phyloP scores from a whole-genome alignment of 35 echinoderm and acorn worm genomes.

The Eucidaris tribuloides region DNA sequence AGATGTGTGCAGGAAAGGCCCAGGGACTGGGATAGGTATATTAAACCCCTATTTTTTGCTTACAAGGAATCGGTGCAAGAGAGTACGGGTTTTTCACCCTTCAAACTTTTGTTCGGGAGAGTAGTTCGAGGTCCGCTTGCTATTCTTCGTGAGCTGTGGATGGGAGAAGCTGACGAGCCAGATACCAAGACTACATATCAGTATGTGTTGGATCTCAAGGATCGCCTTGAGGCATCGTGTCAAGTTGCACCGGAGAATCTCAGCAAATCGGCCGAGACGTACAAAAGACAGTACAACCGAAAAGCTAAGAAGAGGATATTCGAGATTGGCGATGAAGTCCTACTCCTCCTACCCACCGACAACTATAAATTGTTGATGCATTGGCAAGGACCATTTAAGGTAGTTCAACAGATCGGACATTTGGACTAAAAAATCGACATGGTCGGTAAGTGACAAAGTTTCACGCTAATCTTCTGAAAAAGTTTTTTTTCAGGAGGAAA shows the following conservation, averaged over 20 bases:
- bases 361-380: slow-evolving; percentile 41
- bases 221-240: slow-evolving; percentile 12
- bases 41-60: slow-evolving; percentile 11
- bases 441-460: not conserved
- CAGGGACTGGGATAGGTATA: slow-evolving; percentile 30
- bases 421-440: slow-evolving; percentile 24
- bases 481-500: slow-evolving; percentile 11
- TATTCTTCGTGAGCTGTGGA: slow-evolving; percentile 6
- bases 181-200: slow-evolving; percentile 1
- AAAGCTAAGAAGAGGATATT: slow-evolving; percentile 29
- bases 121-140: not conserved
- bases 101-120: not conserved
- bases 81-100: slow-evolving; percentile 21
- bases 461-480: slow-evolving; percentile 35
- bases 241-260: slow-evolving; percentile 17
- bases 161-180: not conserved
- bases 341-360: slow-evolving; percentile 32
- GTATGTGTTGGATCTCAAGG: not conserved
- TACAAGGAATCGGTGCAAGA: slow-evolving; percentile 29
- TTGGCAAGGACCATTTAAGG: slow-evolving; percentile 49
- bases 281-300: slow-evolving; percentile 34
- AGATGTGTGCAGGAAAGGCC: slow-evolving; percentile 10
- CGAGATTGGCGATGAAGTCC: slow-evolving; percentile 42
- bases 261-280: not conserved
- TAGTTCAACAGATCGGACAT: not conserved